Conservation (phyloP, 2,113 vertebrate genomes). For the Rhinogobius similis region DNA sequence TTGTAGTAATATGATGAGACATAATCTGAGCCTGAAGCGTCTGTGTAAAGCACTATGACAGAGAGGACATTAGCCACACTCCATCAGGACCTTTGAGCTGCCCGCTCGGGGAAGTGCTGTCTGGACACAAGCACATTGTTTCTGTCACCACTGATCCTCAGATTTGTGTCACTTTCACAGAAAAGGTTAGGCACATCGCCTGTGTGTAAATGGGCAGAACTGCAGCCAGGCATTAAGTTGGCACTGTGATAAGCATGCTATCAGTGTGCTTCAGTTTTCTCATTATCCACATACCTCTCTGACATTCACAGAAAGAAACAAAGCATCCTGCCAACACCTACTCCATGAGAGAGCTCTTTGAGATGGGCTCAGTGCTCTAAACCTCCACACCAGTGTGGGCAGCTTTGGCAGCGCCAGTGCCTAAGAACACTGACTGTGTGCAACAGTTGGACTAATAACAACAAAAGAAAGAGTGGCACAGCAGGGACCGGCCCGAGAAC, state of each 20-base stretch:
- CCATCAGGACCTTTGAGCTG: slow-evolving; percentile 73
- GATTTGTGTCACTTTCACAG: slow-evolving; percentile 53
- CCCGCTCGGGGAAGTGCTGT: slow-evolving; percentile 49
- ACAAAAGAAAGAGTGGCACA: slow-evolving; percentile 59
- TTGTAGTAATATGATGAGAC: slow-evolving; percentile 54
- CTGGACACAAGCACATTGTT: slow-evolving; percentile 66
- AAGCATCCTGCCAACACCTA: slow-evolving; percentile 77
- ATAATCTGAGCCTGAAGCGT: slow-evolving; percentile 50
- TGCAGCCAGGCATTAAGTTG: slow-evolving; percentile 60
- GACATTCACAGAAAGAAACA: slow-evolving; percentile 74
- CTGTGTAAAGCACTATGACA: slow-evolving; percentile 59
- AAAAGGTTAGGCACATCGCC: slow-evolving; percentile 77
- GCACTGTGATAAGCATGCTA: slow-evolving; percentile 57
- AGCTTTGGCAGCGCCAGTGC: slow-evolving; percentile 68
- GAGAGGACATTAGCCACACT: slow-evolving; percentile 54
- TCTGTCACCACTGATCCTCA: slow-evolving; percentile 67
- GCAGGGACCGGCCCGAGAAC: slow-evolving; percentile 58
- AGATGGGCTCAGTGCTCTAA: slow-evolving; percentile 75
- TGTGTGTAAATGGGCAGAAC: slow-evolving; percentile 58
- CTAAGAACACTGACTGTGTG: slow-evolving; percentile 73
- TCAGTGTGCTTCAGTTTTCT: slow-evolving; percentile 60
- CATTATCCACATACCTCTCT: slow-evolving; percentile 70
- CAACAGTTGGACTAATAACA: slow-evolving; percentile 73
- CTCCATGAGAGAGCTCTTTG: slow-evolving; percentile 75
- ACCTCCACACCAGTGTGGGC: slow-evolving; percentile 78